Evolutionary conservation across 2,888 invertebrate species (phyloP).

Genomic region (Rosalia funebris): DNA sequence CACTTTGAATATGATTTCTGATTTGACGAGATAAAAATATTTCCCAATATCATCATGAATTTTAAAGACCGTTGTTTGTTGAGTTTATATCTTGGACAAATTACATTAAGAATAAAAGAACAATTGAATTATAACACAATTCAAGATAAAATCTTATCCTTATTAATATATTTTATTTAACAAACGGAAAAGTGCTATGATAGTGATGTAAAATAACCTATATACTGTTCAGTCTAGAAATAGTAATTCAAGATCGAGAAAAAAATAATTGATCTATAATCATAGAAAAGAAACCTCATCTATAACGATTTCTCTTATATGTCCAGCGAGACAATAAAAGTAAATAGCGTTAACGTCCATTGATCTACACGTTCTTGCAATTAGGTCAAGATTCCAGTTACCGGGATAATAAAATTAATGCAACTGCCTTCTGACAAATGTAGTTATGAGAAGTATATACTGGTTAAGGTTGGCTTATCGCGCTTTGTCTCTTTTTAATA

Average conservation of each 20-base stretch:
- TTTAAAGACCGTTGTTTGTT: conserved; percentile 4
- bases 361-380: conserved; percentile 34
- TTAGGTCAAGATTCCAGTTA: conserved; percentile 44
- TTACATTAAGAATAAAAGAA: conserved; percentile 21
- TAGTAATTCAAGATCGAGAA: conserved; percentile 39
- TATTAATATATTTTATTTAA: conserved; percentile 28
- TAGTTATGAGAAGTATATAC: not conserved
- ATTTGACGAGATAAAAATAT: conserved; percentile 4
- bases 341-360: conserved; percentile 36
- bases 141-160: conserved; percentile 35
- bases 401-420: conserved; percentile 43
- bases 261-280: conserved; percentile 47
- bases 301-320: conserved; percentile 45
- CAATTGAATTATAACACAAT: conserved; percentile 30
- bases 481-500: not conserved
- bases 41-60: conserved; percentile 6
- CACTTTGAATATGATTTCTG: too few relatives aligned
- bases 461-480: not conserved
- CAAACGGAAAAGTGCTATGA: conserved; percentile 34
- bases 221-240: conserved; percentile 37
- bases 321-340: conserved; percentile 41
- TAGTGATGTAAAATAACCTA: conserved; percentile 42
- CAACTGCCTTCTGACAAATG: not conserved
- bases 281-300: conserved; percentile 42
- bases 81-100: conserved; percentile 17